Conservation (phyloP, 2,797 vertebrate genomes). For the Pelochelys cantorii region DNA sequence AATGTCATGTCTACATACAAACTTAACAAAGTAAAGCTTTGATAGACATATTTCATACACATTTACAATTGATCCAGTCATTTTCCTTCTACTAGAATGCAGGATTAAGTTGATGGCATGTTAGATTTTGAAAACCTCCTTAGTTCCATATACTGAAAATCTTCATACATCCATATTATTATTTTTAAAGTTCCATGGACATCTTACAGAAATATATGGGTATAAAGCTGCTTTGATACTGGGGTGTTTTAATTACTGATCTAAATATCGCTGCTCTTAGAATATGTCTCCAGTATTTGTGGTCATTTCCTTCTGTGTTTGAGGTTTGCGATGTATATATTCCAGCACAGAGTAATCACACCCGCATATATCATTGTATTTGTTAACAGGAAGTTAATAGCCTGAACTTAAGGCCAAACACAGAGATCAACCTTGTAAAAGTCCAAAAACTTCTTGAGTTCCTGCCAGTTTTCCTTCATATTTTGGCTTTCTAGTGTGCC, state of each 20-base stretch:
- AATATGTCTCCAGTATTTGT: not conserved
- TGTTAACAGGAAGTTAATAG: not conserved
- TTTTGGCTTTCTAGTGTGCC: not conserved
- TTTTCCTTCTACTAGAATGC: not conserved
- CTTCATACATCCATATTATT: not conserved
- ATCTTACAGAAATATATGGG: not conserved
- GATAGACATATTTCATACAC: not conserved
- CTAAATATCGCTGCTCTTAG: not conserved
- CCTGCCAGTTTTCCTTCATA: not conserved
- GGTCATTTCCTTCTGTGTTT: not conserved
- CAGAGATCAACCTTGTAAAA: not conserved
- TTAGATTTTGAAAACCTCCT: not conserved
- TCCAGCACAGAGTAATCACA: not conserved
- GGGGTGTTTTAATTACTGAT: too few relatives aligned
- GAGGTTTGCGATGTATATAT: not conserved
- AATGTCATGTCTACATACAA: not conserved
- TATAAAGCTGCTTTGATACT: not conserved
- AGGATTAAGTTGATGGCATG: not conserved
- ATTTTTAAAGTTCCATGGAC: not conserved
- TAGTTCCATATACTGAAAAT: too few relatives aligned
- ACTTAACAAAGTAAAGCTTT: not conserved
- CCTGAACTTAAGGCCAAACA: not conserved
- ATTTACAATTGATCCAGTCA: not conserved
- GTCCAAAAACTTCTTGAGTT: not conserved
- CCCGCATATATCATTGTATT: not conserved